Base-by-base conservation (phyloP, 2,888 invertebrate genomes). In the Pristionchus japonicus region DNA sequence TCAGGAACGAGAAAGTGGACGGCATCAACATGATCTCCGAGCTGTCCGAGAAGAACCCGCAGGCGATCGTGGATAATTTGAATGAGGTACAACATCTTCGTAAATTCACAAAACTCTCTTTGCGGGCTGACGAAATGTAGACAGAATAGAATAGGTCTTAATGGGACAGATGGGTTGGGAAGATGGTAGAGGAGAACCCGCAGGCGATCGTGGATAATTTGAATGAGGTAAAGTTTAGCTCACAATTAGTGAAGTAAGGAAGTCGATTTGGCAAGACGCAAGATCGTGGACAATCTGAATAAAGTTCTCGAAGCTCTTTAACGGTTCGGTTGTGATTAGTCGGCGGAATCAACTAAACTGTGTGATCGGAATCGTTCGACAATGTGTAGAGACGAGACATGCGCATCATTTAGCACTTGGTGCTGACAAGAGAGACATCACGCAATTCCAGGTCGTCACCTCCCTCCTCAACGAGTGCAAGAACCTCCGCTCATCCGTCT, bases 401-500 rank as follows among this genome's bases (percentile, higher is more conserved):
- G 47, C 6, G 47, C 47, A 9, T 13, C 57, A n/a, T 23, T 57
- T 31, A 83, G 23, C 6, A 27, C 31, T 43, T 49, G 43, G 7
- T 40, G 13, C 34, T 23, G 47, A 49, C n/a, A n/a, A n/a, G n/a
- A n/a, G n/a, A n/a, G n/a, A n/a, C n/a, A n/a, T n/a, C n/a, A n/a
- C n/a, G n/a, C 43, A 20, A 74, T 89, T 89, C 31, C 84, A 92
- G 92, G 90, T 91, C 17, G 89, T 90, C 23, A 88, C 89, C 15
- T 90, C 91, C 1, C 89, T 91, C 47, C 83, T 92, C 43, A 90
- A 89, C 49, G 92, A 92, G 77, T 91, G 91, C 88, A 97, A 97
- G 91, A 98, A 98, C 95, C 96, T 99, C 89, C 96, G 99, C 40
- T 98, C 98, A 0, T 97, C 98, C 94, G 98, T 98, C 0, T 97